A percentile compares a stretch with the other conserved stretches of the same genome.
Evolutionary conservation across 53 echinoderm and acorn worm species (phyloP).

Genomic region (Patiria pectinifera): DNA sequence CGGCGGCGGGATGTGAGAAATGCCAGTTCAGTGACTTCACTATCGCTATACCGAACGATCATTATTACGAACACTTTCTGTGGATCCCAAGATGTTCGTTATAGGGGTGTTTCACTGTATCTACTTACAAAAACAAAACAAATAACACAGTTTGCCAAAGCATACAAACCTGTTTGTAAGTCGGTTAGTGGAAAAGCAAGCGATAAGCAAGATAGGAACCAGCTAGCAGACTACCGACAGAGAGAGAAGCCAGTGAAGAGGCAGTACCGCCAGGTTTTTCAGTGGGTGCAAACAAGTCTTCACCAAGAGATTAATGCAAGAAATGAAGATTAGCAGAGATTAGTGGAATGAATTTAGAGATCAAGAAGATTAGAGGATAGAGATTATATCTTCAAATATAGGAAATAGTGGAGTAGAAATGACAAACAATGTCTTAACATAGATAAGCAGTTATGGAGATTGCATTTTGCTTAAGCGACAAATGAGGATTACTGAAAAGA

Average conservation of each 20-base stretch:
- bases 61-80: no score
- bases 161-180: neutral
- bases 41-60: no score
- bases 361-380: neutral
- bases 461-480: neutral
- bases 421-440: no score
- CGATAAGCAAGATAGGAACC: slow-evolving; percentile 25
- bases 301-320: neutral
- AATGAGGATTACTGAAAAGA: neutral
- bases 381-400: neutral
- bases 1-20: no score
- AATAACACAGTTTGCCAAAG: no score
- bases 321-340: neutral
- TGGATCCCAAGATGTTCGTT: no score
- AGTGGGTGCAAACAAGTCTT: neutral
- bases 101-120: no score
- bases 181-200: neutral
- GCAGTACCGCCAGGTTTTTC: neutral
- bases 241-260: neutral
- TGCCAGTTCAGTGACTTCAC: no score
- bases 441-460: neutral
- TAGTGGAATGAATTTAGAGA: neutral
- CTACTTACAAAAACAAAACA: no score
- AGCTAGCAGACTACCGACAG: slow-evolving; percentile 13
- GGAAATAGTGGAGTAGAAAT: no score